Base-by-base conservation (phyloP, 2,113 vertebrate genomes). In the Dermatemys mawii region DNA sequence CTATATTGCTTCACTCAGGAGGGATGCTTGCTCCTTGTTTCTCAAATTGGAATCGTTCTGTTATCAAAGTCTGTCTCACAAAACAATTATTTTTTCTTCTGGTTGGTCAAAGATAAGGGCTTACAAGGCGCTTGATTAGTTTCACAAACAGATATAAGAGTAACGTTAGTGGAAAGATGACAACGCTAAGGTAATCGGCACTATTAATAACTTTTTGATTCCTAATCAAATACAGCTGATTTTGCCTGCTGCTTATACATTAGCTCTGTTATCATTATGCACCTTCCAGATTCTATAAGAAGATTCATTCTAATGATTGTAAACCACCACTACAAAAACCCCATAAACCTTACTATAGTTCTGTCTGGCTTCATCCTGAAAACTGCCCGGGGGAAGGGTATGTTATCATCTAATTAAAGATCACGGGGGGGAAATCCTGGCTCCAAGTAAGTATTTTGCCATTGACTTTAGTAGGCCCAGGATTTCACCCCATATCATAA, bases 191-290 rank as follows among this genome's bases (percentile, higher is more conserved):
- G 93, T 92, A 92, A 95, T 97, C 96, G 91, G 88, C 81, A 93
- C 95, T 97, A 94, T 94, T 97, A 97, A 96, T 97, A 94, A 95
- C 95, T 93, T 95, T 94, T 92, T 92, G 85, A 85, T 96, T 97
- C 90, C 92, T 96, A 97, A 98, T 97, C 97, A 98, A 98, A 96
- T 85, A 92, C 96, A 95, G 89, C 93, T 98, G 96, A 98, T 94
- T 98, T 97, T 96, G 95, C 95, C 93, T 97, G 89, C 95, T 96
- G 94, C 90, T 97, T 96, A 29, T 92, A 46, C 24, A 76, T 46
- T 76, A 76, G 38, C 41, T 70, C 9, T 8, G 12, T 46, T 76
- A 46, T 26, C 11, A 75, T 46, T 76, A 76, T 44, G 41, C 80
- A 89, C 78, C 87, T 93, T 92, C 92, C 81, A 85, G 91, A 88